A percentile compares a stretch with the other conserved stretches of the same genome.
Evolutionary conservation across 2,888 invertebrate genomes (phyloP).

Genomic region (Bellardia bayeri): DNA sequence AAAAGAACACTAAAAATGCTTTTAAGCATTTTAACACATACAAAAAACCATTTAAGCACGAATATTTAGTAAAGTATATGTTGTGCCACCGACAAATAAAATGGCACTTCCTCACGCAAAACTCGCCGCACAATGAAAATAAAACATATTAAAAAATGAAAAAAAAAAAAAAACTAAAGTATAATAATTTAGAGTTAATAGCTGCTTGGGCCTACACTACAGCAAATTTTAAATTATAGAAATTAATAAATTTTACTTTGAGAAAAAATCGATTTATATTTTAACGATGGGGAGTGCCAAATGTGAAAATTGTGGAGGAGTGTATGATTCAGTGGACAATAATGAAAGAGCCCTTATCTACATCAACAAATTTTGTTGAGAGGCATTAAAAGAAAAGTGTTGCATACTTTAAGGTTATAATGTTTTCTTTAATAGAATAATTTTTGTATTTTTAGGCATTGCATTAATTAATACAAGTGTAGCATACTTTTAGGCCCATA

Average conservation of each 20-base stretch:
- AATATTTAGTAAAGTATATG: slow-evolving; percentile 26
- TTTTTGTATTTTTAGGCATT: too few species aligned
- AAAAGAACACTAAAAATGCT: slow-evolving; percentile 17
- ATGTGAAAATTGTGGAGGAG: neutral
- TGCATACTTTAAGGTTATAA: neutral
- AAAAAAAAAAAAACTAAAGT: neutral
- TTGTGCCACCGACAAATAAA: slow-evolving; percentile 44
- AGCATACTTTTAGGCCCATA: neutral
- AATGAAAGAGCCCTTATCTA: neutral
- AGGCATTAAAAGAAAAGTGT: neutral
- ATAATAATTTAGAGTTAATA: slow-evolving; percentile 36
- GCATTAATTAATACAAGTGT: neutral
- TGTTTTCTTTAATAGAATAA: too few species aligned
- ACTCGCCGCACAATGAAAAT: slow-evolving; percentile 11
- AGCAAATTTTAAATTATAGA: neutral
- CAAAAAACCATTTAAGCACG: slow-evolving; percentile 41
- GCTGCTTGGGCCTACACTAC: slow-evolving; percentile 17
- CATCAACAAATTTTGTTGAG: slow-evolving; percentile 28
- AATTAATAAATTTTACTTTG: slow-evolving; percentile 7
- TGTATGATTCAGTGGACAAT: neutral
- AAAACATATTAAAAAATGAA: slow-evolving; percentile 24
- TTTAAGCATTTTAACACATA: slow-evolving; percentile 24
- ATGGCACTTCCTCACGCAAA: slow-evolving; percentile 67
- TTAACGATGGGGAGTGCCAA: neutral
- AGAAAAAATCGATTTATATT: slow-evolving; percentile 25